phyloP scores from a whole-genome alignment of 2,888 invertebrate genomes.

The Dicyrtomina minuta region DNA sequence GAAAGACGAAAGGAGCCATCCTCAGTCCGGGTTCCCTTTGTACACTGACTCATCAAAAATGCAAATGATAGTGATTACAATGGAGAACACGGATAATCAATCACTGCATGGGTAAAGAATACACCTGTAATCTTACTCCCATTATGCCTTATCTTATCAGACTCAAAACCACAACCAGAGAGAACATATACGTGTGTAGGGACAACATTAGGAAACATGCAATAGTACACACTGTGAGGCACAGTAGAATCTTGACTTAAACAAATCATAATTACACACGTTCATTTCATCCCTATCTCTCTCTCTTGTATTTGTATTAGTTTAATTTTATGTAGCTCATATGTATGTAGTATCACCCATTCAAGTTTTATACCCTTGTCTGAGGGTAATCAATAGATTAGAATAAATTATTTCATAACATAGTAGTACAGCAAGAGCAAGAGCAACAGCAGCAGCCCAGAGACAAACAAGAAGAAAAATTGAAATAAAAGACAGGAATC shows the following conservation, averaged over 20 bases:
- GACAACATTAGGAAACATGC: background rate
- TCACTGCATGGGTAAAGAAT: conserved; percentile 44
- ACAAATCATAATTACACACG: conserved; percentile 21
- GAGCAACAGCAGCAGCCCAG: too few species aligned
- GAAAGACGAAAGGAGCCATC: too few species aligned
- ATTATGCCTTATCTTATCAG: conserved; percentile 46
- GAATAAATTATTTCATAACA: too few species aligned
- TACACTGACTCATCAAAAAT: conserved; percentile 48
- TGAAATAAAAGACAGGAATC: too few species aligned
- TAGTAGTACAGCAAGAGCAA: too few species aligned
- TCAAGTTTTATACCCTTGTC: too few species aligned
- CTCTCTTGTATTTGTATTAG: conserved; percentile 3
- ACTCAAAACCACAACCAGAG: too few species aligned
- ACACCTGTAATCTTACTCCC: conserved; percentile 48
- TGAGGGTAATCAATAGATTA: too few species aligned
- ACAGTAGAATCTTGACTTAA: conserved; percentile 3
- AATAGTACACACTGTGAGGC: background rate
- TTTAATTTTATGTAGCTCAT: conserved; percentile 8
- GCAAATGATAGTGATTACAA: conserved; percentile 49
- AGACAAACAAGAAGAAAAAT: too few species aligned
- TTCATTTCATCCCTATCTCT: background rate
- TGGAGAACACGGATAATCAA: conserved; percentile 49
- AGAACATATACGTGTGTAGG: background rate
- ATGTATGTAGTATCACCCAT: background rate
- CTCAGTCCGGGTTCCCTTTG: background rate